Percentiles rank a stretch among this genome's conserved stretches.
Evolutionary conservation across 2,888 invertebrate genomes (phyloP).

Genomic region (Tridacna gigas): DNA sequence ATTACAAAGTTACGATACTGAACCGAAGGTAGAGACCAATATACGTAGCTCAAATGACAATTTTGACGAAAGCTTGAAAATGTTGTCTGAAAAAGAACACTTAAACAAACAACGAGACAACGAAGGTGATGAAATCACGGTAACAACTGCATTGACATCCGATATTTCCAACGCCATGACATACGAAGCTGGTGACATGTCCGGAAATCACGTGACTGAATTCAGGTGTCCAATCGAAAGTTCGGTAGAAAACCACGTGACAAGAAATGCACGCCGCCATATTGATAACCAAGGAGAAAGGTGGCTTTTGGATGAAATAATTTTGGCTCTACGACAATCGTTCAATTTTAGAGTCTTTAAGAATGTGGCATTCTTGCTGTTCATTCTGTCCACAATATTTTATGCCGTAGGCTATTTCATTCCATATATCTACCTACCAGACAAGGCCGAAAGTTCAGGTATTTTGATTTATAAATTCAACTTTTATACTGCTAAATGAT

Average conservation of each 20-base stretch:
- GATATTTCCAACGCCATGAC: neutral
- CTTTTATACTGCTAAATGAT: no score
- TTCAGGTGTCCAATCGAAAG: neutral
- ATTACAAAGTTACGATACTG: neutral
- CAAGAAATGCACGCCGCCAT: neutral
- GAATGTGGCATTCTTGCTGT: conserved; percentile 91
- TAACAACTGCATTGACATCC: neutral
- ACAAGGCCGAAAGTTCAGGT: conserved; percentile 86
- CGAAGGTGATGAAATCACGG: neutral
- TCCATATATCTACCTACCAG: conserved; percentile 94
- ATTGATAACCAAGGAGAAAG: neutral
- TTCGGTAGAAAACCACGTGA: neutral
- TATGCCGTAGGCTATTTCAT: conserved; percentile 96
- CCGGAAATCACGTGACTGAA: neutral
- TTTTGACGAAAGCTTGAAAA: neutral
- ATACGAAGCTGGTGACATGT: neutral
- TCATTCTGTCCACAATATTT: conserved; percentile 95
- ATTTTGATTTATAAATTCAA: conserved; percentile 26
- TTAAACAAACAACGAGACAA: neutral
- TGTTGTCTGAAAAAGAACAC: neutral
- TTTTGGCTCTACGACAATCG: conserved; percentile 4
- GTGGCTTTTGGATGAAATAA: neutral
- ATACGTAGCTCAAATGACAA: neutral
- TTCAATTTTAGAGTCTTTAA: conserved; percentile 29
- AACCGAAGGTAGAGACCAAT: neutral